Evolutionary conservation across 2,113 vertebrate genomes (phyloP), one percentile per base, ranked within the genome.

Genomic region (Syrrhaptes paradoxus): DNA sequence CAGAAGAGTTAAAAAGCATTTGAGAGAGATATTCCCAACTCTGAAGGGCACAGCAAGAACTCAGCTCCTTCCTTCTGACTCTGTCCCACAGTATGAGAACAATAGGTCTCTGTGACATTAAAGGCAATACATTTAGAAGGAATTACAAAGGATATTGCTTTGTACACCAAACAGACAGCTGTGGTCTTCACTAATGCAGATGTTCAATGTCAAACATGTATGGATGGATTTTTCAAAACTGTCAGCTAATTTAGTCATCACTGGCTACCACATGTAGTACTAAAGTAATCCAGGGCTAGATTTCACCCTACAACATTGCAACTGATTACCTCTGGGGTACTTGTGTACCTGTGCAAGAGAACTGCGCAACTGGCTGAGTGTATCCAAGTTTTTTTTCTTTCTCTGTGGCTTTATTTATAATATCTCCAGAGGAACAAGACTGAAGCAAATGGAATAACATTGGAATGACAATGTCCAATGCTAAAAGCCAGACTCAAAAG

Each of bases 111-210:
- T 52, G 19, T 3, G 31, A 72, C 62, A 79, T 65, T 72, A 73
- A 65, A 91, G 31, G 31, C 28, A 83, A 68, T 52, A 85, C 19
- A 87, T 88, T 86, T 58, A 58, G 36, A 88, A 94, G 46, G 22
- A 92, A 93, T 83, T 88, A 77, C 36, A 76, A 91, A 73, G 36
- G 20, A 61, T 77, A 92, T 54, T 66, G 68, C 54, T 92, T 88
- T 90, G 67, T 46, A 77, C 29, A 74, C 31, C 58, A 54, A 83
- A 73, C 32, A 80, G 63, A 36, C 45, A 80, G 36, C 22, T 49
- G 25, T 77, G 78, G 75, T 80, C 78, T 85, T 94, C 71, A 80
- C 24, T 72, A 72, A 75, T 58, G 46, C n/a, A 62, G n/a, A 32
- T 11, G 49, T 71, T 90, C 25, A 66, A 80, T 66, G 67, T 70